phyloP scores from a whole-genome alignment of 2,888 invertebrate genomes.

The Cantharis nigra region DNA sequence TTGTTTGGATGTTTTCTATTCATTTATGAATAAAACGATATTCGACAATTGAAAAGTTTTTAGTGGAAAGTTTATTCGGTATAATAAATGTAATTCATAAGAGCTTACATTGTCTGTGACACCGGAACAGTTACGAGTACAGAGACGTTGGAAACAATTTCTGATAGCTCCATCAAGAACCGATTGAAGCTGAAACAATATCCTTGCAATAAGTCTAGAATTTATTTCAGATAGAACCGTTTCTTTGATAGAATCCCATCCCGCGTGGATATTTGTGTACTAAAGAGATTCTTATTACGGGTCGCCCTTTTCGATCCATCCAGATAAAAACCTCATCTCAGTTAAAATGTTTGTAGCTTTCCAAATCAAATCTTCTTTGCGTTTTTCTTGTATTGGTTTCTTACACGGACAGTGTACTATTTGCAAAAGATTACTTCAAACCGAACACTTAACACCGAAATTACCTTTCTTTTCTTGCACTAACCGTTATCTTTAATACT shows the following conservation, averaged over 20 bases:
- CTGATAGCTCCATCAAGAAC: slow-evolving; percentile 44
- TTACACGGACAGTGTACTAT: slow-evolving; percentile 2
- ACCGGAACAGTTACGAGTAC: slow-evolving; percentile 38
- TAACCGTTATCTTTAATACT: not conserved
- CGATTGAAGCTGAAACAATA: slow-evolving; percentile 50
- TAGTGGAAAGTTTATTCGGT: not conserved
- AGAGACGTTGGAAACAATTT: slow-evolving; percentile 39
- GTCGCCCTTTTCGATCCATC: slow-evolving; percentile 38
- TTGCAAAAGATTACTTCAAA: not conserved
- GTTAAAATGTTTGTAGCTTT: slow-evolving; percentile 44
- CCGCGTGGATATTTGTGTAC: slow-evolving; percentile 48
- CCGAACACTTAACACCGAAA: not conserved
- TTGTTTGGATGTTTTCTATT: slow-evolving; percentile 18
- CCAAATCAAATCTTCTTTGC: slow-evolving; percentile 38
- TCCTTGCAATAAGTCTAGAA: slow-evolving; percentile 47
- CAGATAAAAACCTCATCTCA: slow-evolving; percentile 50
- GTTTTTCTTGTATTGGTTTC: slow-evolving; percentile 24
- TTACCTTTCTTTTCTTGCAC: not conserved
- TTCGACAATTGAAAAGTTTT: not conserved
- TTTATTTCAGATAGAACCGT: slow-evolving; percentile 47
- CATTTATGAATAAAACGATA: not conserved
- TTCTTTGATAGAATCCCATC: slow-evolving; percentile 45
- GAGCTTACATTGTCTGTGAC: slow-evolving; percentile 42
- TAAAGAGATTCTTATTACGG: slow-evolving; percentile 49
- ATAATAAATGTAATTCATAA: slow-evolving; percentile 40